Conservation (phyloP, 2,113 vertebrate species). For the Alosa alosa region DNA sequence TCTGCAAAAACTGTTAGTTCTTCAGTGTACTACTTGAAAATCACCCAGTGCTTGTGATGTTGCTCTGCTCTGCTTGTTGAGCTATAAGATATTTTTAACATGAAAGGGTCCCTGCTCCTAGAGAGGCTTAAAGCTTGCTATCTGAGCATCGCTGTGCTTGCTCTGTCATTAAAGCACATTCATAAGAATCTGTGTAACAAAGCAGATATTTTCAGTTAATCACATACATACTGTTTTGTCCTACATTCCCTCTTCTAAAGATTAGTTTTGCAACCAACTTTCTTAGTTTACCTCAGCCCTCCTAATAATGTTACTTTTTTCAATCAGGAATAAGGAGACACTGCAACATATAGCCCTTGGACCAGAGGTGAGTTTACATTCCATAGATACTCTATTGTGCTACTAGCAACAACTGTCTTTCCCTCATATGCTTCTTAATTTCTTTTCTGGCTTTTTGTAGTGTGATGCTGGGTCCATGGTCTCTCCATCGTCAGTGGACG, state of each 20-base stretch:
- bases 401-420: neutral
- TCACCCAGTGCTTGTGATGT: neutral
- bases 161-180: neutral
- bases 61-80: neutral
- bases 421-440: neutral
- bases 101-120: neutral
- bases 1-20: neutral
- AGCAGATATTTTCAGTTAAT: neutral
- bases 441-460: neutral
- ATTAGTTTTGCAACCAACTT: neutral
- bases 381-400: neutral
- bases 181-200: neutral
- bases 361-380: constrained; percentile 52
- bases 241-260: constrained; percentile 4
- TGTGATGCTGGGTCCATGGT: neutral
- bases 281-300: neutral
- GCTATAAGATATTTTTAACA: neutral
- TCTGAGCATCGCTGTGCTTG: neutral
- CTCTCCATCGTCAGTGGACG: constrained; percentile 9
- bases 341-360: constrained; percentile 75
- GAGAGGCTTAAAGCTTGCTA: neutral
- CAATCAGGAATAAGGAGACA: constrained; percentile 78
- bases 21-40: neutral
- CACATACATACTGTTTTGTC: neutral
- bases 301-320: neutral